Percentiles rank a stretch among this genome's conserved stretches.
These are phyloP conservation scores for Batillaria attramentaria DNA, from an alignment of 1,140 invertebrate genomes.

Conservation along the genomic window DNA sequence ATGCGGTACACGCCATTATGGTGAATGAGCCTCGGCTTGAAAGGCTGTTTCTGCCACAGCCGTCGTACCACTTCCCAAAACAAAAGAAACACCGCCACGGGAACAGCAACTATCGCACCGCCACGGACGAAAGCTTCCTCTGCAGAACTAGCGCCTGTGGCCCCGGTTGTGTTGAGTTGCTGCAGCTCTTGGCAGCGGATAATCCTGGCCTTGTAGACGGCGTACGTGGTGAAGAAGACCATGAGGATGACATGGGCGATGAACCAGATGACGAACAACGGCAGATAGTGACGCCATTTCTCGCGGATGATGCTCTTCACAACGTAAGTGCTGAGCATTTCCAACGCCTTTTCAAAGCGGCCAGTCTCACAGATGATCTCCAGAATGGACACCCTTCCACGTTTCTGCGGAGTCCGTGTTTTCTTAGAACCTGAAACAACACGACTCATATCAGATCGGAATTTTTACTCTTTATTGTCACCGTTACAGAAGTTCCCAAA, in stretches of 20 bases:
- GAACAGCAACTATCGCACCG: not conserved
- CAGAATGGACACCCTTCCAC: constrained; percentile 41
- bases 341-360: constrained; percentile 36
- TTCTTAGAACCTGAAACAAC: too few species aligned
- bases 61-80: not conserved
- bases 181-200: not conserved
- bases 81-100: not conserved
- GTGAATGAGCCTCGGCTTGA: not conserved
- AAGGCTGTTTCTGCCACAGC: too few species aligned
- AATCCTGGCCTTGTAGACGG: constrained; percentile 37
- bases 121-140: not conserved
- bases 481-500: too few species aligned
- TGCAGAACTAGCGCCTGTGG: not conserved
- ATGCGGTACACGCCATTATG: constrained; percentile 47
- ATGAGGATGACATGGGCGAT: constrained; percentile 46
- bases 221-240: constrained; percentile 42
- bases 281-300: constrained; percentile 46
- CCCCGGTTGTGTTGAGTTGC: not conserved
- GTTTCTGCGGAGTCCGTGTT: too few species aligned
- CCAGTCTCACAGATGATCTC: constrained; percentile 46
- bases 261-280: constrained; percentile 42
- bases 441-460: too few species aligned
- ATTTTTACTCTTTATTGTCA: too few species aligned
- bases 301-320: constrained; percentile 45
- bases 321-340: constrained; percentile 42